Conservation (phyloP, 2,797 vertebrate genomes). For the Cirrhinus mrigala region DNA sequence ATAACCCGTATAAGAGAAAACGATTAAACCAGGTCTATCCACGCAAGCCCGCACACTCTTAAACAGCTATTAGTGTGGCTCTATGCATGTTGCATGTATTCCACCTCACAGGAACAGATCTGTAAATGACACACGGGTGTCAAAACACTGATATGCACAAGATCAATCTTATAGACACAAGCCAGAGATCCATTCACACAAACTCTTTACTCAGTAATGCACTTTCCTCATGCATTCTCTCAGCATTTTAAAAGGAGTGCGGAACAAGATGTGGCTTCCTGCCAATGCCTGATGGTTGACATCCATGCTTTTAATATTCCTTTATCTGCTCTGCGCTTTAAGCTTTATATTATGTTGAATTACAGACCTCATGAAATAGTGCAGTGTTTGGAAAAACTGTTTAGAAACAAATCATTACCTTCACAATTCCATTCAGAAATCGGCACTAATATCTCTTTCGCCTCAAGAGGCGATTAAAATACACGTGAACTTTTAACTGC, state of each 20-base stretch:
- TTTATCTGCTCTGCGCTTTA: neutral
- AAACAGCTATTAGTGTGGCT: slow-evolving; percentile 21
- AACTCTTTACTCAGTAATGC: slow-evolving; percentile 44
- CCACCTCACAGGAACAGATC: slow-evolving; percentile 29
- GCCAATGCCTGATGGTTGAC: slow-evolving; percentile 33
- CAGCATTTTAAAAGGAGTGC: slow-evolving; percentile 45
- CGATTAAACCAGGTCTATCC: slow-evolving; percentile 16
- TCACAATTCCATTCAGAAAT: neutral
- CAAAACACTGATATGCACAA: slow-evolving; percentile 49
- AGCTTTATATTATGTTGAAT: slow-evolving; percentile 14
- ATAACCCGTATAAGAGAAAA: slow-evolving; percentile 1
- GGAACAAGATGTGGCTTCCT: slow-evolving; percentile 13
- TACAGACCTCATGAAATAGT: neutral
- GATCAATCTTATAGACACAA: slow-evolving; percentile 52
- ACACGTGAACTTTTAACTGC: neutral
- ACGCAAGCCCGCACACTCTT: neutral
- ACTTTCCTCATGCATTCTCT: slow-evolving; percentile 24
- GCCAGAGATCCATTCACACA: slow-evolving; percentile 53
- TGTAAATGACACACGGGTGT: slow-evolving; percentile 25
- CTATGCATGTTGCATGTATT: neutral
- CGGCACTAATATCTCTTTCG: neutral
- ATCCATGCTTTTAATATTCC: slow-evolving; percentile 30
- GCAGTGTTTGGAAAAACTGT: neutral
- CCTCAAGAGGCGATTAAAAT: neutral
- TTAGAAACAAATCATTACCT: neutral